These are phyloP conservation scores for Diorhabda elongata DNA, from an alignment of 1,140 invertebrate genomes.

Conservation along the genomic window DNA sequence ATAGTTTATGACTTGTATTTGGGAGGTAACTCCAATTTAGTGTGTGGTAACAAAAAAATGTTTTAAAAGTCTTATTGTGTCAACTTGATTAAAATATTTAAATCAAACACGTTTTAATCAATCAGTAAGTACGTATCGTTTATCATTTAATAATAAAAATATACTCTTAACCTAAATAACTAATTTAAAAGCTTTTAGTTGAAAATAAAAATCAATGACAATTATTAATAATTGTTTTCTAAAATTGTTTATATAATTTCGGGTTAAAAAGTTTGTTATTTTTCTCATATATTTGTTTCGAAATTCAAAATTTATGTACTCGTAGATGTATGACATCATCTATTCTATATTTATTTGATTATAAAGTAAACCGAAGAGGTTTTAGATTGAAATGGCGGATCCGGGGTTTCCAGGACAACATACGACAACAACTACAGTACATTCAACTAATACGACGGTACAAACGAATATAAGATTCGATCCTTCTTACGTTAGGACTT, in stretches of 20 bases:
- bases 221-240: neutral
- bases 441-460: constrained; percentile 61
- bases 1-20: neutral
- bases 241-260: neutral
- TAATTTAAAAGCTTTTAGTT: no score
- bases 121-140: no score
- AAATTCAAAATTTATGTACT: neutral
- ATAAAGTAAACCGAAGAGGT: neutral
- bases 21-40: neutral
- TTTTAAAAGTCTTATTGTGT: neutral
- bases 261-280: neutral
- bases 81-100: no score
- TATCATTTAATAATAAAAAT: no score
- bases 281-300: neutral
- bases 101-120: no score
- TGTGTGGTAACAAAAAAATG: neutral
- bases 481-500: constrained; percentile 61
- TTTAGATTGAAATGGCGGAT: constrained; percentile 52
- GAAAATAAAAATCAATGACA: neutral
- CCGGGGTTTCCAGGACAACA: constrained; percentile 65
- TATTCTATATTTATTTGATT: neutral
- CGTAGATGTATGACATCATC: neutral
- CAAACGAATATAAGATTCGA: constrained; percentile 70
- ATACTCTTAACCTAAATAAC: no score
- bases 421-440: constrained; percentile 61